Conservation (phyloP, 1,140 invertebrate species). For the Drosophila pandora region DNA sequence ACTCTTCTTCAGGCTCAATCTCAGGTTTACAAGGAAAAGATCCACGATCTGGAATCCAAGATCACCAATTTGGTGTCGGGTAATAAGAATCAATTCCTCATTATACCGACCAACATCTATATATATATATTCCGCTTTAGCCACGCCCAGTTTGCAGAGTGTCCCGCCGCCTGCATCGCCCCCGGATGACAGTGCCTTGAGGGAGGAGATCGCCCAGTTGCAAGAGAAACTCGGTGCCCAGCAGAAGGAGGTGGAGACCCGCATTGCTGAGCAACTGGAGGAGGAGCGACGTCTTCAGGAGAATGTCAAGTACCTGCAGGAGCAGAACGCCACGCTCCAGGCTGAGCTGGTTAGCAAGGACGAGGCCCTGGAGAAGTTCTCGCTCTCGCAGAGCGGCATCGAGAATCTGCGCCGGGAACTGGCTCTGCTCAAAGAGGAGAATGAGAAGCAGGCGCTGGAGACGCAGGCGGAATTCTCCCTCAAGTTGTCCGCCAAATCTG, state of each 20-base stretch:
- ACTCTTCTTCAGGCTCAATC: constrained; percentile 67
- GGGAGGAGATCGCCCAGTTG: constrained; percentile 80
- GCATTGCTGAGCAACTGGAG: constrained; percentile 77
- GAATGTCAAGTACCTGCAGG: constrained; percentile 84
- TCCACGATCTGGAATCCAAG: constrained; percentile 84
- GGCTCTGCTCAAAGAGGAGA: constrained; percentile 70
- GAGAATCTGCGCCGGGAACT: constrained; percentile 72
- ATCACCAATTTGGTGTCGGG: constrained; percentile 73
- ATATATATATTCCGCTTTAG: constrained; percentile 11
- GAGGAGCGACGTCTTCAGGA: constrained; percentile 72
- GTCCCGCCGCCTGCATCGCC: constrained; percentile 30
- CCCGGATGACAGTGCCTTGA: constrained; percentile 47
- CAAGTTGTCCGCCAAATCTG: constrained; percentile 52
- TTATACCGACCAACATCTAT: neutral
- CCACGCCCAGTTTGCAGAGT: constrained; percentile 58
- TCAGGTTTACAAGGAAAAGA: constrained; percentile 83
- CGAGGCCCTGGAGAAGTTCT: constrained; percentile 77
- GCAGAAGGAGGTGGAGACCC: constrained; percentile 42
- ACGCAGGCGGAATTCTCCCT: constrained; percentile 28
- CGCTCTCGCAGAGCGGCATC: constrained; percentile 71
- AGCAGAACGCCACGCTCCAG: constrained; percentile 68
- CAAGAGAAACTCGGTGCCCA: constrained; percentile 74
- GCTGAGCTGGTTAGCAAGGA: constrained; percentile 66
- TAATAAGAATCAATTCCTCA: constrained; percentile 11
- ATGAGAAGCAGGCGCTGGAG: constrained; percentile 64